phyloP scores from a whole-genome alignment of 2,113 vertebrate species.

The Anseranas semipalmata region DNA sequence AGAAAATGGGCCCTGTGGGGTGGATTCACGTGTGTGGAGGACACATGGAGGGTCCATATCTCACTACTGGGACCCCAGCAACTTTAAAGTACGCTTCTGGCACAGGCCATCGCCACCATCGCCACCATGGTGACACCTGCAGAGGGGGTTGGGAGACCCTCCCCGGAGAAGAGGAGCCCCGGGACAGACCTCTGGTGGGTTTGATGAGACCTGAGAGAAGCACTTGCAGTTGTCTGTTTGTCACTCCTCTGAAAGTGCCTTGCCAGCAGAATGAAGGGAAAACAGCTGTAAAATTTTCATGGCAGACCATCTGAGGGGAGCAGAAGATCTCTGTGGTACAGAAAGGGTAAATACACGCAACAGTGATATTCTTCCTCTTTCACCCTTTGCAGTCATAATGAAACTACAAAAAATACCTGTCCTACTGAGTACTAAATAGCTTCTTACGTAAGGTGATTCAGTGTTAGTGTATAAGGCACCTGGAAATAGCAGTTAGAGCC shows the following conservation, averaged over 20 bases:
- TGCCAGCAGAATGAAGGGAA: neutral
- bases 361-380: neutral
- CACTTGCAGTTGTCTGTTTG: neutral
- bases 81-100: neutral
- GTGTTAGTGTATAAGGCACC: neutral
- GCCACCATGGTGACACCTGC: fast-evolving
- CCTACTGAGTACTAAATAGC: neutral
- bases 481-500: neutral
- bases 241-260: neutral
- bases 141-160: neutral
- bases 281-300: neutral
- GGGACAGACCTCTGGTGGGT: neutral
- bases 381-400: neutral
- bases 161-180: neutral
- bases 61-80: neutral
- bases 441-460: neutral
- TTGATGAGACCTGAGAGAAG: neutral
- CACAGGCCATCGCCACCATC: neutral
- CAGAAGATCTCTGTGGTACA: neutral
- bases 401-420: neutral
- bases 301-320: neutral
- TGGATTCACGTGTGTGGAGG: neutral
- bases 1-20: neutral
- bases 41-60: no score
- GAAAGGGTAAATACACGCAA: neutral